Base-by-base conservation (phyloP, 2,888 invertebrate species). In the Alloplasta piceator region DNA sequence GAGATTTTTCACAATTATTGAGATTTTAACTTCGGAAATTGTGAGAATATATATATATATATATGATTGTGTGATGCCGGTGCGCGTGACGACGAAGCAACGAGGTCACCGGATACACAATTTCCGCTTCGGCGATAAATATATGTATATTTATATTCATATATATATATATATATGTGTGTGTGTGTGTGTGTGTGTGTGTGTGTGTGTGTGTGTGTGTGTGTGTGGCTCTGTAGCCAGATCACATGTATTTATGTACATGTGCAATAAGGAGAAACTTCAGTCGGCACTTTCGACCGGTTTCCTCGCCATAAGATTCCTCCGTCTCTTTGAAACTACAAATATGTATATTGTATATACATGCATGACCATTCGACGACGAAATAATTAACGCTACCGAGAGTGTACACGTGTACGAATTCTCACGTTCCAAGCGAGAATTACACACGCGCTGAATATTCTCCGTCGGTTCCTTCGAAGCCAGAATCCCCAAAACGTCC, bases 61-160 rank as follows among this genome's bases (percentile, higher is more conserved):
- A 50, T 12, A 72, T 43, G 78, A 52, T 71, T 66, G 71, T 72
- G 38, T 14, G 71, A 66, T 52, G 74, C 60, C 70, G 60, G 73
- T 66, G 81, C 78, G 73, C 77, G 78, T 75, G 81, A 75, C 75
- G 81, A 68, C 60, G 78, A 75, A 73, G 77, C 82, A 86, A 84
- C 78, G 85, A 85, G 85, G 86, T 84, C 84, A 82, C 85, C 86
- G 86, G 86, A 86, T 86, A 84, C 81, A 80, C 83, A 74, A 72
- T 84, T 85, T 86, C 85, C 85, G 85, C 81, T 86, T 84, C 80
- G 79, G 61, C 81, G 56, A 82, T 71, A 61, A 64, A 77, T 61
- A 64, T 14, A 52, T 52, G 26, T 26, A 52, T 52, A 14, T 16
- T 14, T 52, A 52, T 4, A 52, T 52, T n/a, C n/a, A 52, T 52